Conservation (phyloP, 1,140 invertebrate genomes). For the Bicyclus anynana region DNA sequence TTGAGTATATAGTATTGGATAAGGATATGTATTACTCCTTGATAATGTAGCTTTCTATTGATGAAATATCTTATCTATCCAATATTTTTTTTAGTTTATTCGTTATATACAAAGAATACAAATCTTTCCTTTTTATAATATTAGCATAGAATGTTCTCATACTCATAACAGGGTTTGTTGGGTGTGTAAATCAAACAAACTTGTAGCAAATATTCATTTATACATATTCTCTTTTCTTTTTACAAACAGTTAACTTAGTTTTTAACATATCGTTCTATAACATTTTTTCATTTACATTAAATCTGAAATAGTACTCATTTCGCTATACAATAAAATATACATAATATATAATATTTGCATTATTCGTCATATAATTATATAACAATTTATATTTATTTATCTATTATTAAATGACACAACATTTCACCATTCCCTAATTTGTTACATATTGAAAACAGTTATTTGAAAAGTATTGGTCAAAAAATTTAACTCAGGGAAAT, state of each 20-base stretch:
- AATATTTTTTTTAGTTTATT: too few species aligned
- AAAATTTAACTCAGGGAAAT: slow-evolving; percentile 6
- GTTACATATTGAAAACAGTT: slow-evolving; percentile 44
- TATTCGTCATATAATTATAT: slow-evolving; percentile 70
- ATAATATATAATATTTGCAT: slow-evolving; percentile 57
- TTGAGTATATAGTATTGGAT: too few species aligned
- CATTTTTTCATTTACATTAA: slow-evolving; percentile 72
- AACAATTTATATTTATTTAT: slow-evolving; percentile 69
- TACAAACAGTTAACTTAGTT: slow-evolving; percentile 75
- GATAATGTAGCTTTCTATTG: too few species aligned
- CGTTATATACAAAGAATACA: too few species aligned
- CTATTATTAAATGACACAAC: slow-evolving; percentile 72
- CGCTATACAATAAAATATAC: slow-evolving; percentile 75
- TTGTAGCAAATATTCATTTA: slow-evolving; percentile 71
- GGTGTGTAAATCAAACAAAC: slow-evolving; percentile 51
- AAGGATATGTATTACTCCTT: too few species aligned
- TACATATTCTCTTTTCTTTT: slow-evolving; percentile 74
- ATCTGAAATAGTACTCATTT: slow-evolving; percentile 72
- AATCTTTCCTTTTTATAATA: too few species aligned
- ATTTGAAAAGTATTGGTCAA: slow-evolving; percentile 19
- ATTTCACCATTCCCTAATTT: slow-evolving; percentile 54
- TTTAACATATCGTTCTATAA: slow-evolving; percentile 73
- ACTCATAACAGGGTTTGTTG: too few species aligned
- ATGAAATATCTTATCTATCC: too few species aligned
- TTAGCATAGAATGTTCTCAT: too few species aligned